Percentiles rank a stretch among this genome's conserved stretches.
phyloP scores from a whole-genome alignment of 2,888 invertebrate genomes.

The Nineta flava region DNA sequence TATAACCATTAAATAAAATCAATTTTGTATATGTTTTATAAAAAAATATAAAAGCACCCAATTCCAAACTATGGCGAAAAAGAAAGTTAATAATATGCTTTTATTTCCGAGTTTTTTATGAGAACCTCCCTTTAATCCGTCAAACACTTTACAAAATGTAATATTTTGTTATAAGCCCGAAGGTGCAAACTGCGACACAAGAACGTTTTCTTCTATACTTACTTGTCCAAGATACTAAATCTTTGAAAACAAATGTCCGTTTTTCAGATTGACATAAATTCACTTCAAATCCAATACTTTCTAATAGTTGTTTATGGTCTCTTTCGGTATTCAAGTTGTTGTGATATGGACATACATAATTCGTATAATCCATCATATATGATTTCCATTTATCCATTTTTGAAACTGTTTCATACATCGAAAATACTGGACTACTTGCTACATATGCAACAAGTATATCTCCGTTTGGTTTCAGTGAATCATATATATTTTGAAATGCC shows the following conservation, averaged over 20 bases:
- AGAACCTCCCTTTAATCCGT: too few relatives aligned
- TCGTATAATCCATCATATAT: slow-evolving; percentile 48
- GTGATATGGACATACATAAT: slow-evolving; percentile 53
- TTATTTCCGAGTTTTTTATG: too few relatives aligned
- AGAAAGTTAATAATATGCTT: too few relatives aligned
- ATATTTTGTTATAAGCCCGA: slow-evolving; percentile 2
- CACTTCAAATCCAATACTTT: slow-evolving; percentile 41
- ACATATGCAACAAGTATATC: slow-evolving; percentile 52
- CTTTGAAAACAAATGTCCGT: slow-evolving; percentile 39
- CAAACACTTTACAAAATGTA: slow-evolving; percentile 12
- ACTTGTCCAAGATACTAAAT: slow-evolving; percentile 40
- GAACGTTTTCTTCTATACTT: too few relatives aligned
- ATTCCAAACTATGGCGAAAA: too few relatives aligned
- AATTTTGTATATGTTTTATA: too few relatives aligned
- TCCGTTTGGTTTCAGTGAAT: slow-evolving; percentile 48
- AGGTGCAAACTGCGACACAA: too few relatives aligned
- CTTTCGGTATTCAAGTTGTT: slow-evolving; percentile 39
- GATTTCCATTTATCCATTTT: slow-evolving; percentile 38
- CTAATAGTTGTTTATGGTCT: slow-evolving; percentile 35
- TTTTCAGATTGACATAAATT: slow-evolving; percentile 40
- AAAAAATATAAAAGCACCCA: too few relatives aligned
- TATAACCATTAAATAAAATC: too few relatives aligned
- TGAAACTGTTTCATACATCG: slow-evolving; percentile 47
- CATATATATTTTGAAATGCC: slow-evolving; percentile 46
- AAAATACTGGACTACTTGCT: slow-evolving; percentile 50